Base-by-base conservation (phyloP, 1,140 invertebrate species). In the Drosophila pallidifrons region DNA sequence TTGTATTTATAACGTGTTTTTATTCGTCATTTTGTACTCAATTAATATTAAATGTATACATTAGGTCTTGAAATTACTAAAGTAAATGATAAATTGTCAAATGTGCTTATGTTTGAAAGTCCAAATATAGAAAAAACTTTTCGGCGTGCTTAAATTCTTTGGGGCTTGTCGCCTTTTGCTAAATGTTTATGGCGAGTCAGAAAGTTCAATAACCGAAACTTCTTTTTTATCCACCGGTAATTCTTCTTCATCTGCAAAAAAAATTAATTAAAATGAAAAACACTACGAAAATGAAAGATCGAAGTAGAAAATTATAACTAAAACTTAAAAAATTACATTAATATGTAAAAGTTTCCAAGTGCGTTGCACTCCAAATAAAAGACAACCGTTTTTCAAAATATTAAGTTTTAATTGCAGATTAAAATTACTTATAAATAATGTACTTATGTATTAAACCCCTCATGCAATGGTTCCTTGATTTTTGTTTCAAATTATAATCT, bases 131-230 rank as follows among this genome's bases (percentile, higher is more conserved):
- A 28, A 55, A 32, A 51, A 51, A 52, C 55, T 57, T 10, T 35
- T 28, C 55, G 32, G 51, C 55, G 41, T 65, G 43, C 58, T 45
- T 57, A 61, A 68, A 75, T 55, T 85, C 81, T 85, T 85, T 85
- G 81, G 81, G 68, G 66, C 47, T 38, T 69, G 13, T 32, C 51
- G 58, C 58, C 49, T 16, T 16, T 60, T 47, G 30, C 47, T 54
- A 60, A 35, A 35, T 47, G 43, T 25, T 57, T 81, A 85, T 32
- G 82, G 82, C 54, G 82, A 86, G 73, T 86, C 82, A 69, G 74
- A 72, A 69, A 85, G 82, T 47, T 87, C 82, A 75, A 86, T 86
- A 55, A 86, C 82, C 38, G 78, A 85, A 75, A 49, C 54, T 49
- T 86, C 79, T 82, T 82, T 87, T 67, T 60, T 78, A 13, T 82